Conservation (phyloP, 2,888 invertebrate genomes). For the Crepidodera aurea region DNA sequence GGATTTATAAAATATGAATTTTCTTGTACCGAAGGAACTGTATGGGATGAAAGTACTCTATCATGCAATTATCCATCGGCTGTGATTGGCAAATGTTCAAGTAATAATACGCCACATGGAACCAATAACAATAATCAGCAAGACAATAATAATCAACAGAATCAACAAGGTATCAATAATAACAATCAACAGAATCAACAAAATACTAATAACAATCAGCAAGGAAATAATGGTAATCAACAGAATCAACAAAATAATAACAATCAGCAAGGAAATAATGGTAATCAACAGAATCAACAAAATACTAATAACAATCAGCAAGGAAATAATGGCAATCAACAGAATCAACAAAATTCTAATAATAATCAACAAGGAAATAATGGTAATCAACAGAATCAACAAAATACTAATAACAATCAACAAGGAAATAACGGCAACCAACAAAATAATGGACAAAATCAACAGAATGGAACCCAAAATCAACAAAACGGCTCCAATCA, state of each 20-base stretch:
- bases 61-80: slow-evolving; percentile 77
- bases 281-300: slow-evolving; percentile 12
- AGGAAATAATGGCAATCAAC: slow-evolving; percentile 15
- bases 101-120: neutral
- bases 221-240: slow-evolving; percentile 2
- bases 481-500: slow-evolving; percentile 26
- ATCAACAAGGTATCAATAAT: neutral
- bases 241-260: slow-evolving; percentile 25
- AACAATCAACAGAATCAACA: slow-evolving; percentile 11
- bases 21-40: slow-evolving; percentile 80
- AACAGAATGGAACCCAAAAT: slow-evolving; percentile 26
- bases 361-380: slow-evolving; percentile 16
- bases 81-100: slow-evolving; percentile 54
- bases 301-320: slow-evolving; percentile 29
- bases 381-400: slow-evolving; percentile 8
- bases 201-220: slow-evolving; percentile 26
- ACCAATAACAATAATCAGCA: slow-evolving; percentile 20
- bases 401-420: slow-evolving; percentile 28
- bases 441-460: slow-evolving; percentile 18
- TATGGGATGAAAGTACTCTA: slow-evolving; percentile 74
- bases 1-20: slow-evolving; percentile 71
- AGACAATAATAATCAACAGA: slow-evolving; percentile 21
- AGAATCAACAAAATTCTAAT: slow-evolving; percentile 4
- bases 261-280: slow-evolving; percentile 18
- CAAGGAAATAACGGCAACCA: slow-evolving; percentile 7